These are phyloP conservation scores for Drosophila nannoptera DNA, from an alignment of 1,140 invertebrate species.

Conservation along the genomic window DNA sequence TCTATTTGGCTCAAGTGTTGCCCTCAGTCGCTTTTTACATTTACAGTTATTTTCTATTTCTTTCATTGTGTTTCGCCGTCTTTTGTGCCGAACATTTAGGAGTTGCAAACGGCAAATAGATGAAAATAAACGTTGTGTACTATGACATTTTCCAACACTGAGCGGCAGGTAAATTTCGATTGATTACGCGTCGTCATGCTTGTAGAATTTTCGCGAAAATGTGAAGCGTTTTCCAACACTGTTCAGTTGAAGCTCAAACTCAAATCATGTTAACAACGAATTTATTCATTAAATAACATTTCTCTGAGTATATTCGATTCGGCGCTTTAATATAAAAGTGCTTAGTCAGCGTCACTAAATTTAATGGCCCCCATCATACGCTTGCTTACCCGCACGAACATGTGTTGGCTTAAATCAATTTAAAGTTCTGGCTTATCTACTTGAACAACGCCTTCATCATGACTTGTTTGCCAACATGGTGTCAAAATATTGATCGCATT, in stretches of 20 bases:
- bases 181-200: background rate
- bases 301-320: too few species aligned
- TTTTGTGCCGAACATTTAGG: constrained; percentile 20
- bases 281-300: too few species aligned
- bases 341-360: background rate
- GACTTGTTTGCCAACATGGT: constrained; percentile 10
- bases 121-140: constrained; percentile 30
- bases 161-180: background rate
- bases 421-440: background rate
- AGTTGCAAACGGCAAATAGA: constrained; percentile 29
- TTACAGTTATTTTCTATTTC: constrained; percentile 41
- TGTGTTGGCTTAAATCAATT: background rate
- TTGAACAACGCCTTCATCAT: background rate
- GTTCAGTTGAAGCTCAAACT: too few species aligned
- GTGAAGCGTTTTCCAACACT: background rate
- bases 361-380: background rate
- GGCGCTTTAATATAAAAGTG: background rate
- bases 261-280: too few species aligned
- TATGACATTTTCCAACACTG: constrained; percentile 19
- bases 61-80: constrained; percentile 1
- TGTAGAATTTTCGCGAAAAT: too few species aligned
- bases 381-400: background rate
- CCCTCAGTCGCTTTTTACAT: constrained; percentile 32
- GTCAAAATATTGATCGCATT: constrained; percentile 24
- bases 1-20: constrained; percentile 45